Evolutionary conservation across 2,888 invertebrate genomes (phyloP).

Genomic region (Cryptus viduatorius): DNA sequence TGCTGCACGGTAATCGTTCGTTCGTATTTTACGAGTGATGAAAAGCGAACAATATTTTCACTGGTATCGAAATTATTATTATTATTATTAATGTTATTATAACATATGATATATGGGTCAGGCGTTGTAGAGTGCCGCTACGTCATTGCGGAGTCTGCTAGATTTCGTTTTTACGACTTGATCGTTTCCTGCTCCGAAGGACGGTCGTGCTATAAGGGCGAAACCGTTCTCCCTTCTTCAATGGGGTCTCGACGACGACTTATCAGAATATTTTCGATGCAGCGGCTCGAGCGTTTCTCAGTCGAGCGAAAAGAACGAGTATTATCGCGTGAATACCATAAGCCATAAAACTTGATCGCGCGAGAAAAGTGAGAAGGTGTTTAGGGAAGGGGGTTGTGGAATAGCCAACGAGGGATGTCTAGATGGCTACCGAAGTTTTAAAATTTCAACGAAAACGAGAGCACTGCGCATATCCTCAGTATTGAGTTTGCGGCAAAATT

Average conservation of each 20-base stretch:
- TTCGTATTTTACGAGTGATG: slow-evolving; percentile 41
- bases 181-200: slow-evolving; percentile 52
- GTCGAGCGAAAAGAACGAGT: slow-evolving; percentile 28
- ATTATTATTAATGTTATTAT: slow-evolving; percentile 45
- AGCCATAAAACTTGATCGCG: slow-evolving; percentile 56
- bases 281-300: slow-evolving; percentile 38
- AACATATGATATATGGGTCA: slow-evolving; percentile 60
- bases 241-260: slow-evolving; percentile 27
- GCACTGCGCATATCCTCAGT: not conserved
- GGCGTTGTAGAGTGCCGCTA: slow-evolving; percentile 39
- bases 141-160: slow-evolving; percentile 35
- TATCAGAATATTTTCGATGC: slow-evolving; percentile 59
- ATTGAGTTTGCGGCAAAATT: not conserved
- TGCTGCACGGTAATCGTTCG: not conserved
- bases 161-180: slow-evolving; percentile 53
- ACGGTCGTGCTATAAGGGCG: not conserved
- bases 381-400: not conserved
- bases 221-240: not conserved
- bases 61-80: slow-evolving; percentile 45
- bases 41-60: slow-evolving; percentile 49
- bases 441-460: not conserved
- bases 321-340: slow-evolving; percentile 48
- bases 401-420: not conserved
- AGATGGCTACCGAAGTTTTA: not conserved
- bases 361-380: slow-evolving; percentile 14